phyloP scores from a whole-genome alignment of 1,140 invertebrate species.

The Chionoecetes opilio region DNA sequence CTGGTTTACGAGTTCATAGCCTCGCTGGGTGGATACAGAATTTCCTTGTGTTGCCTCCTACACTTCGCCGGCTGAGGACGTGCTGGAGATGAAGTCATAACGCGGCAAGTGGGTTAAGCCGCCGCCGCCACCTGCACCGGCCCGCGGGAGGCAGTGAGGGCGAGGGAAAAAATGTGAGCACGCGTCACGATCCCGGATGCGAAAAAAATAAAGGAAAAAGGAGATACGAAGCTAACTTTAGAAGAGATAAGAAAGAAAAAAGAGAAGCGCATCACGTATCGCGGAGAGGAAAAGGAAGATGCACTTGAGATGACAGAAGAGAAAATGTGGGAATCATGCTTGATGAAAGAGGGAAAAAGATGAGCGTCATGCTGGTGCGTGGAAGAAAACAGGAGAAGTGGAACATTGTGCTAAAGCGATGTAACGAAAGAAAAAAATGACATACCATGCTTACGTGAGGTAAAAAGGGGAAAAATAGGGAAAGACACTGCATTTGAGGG shows the following conservation, averaged over 20 bases:
- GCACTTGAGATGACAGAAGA: neutral
- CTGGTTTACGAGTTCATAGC: slow-evolving; percentile 9
- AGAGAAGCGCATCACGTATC: neutral
- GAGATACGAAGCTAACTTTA: neutral
- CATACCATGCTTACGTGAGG: neutral
- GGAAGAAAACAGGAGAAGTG: neutral
- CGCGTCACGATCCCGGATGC: neutral
- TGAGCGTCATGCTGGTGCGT: neutral
- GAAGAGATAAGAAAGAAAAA: neutral
- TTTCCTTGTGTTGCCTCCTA: neutral
- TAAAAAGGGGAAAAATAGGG: neutral
- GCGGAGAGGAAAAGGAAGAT: neutral
- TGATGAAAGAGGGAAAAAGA: neutral
- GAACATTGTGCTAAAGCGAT: neutral
- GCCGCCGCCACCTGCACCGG: neutral
- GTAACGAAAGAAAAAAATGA: neutral
- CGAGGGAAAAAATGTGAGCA: neutral
- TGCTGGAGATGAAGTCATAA: slow-evolving; percentile 19
- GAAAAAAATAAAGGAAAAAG: neutral
- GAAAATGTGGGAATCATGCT: slow-evolving; percentile 29
- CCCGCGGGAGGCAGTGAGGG: neutral
- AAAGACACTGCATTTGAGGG: neutral
- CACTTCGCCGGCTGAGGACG: neutral
- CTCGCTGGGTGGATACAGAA: neutral
- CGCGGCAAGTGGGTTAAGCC: slow-evolving; percentile 14